phyloP scores from a whole-genome alignment of 2,888 invertebrate species.

The Esperia sulphurella region DNA sequence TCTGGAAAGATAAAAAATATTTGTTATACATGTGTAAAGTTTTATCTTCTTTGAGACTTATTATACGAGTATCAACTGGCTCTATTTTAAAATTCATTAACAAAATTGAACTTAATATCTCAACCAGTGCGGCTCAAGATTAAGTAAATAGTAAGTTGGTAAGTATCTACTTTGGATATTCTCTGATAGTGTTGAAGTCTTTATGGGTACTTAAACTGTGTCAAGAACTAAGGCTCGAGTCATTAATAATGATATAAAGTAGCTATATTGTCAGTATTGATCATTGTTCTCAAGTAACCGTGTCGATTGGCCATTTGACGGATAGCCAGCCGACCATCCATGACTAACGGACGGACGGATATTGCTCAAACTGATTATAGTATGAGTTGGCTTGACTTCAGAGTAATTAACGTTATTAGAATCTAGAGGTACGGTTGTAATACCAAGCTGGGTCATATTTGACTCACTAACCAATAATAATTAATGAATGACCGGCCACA shows the following conservation, averaged over 20 bases:
- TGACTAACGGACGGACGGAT: constrained; percentile 22
- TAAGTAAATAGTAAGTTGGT: too few species aligned
- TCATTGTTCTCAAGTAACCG: constrained; percentile 7
- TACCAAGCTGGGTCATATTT: too few species aligned
- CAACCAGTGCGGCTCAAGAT: too few species aligned
- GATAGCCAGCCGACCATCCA: constrained; percentile 17
- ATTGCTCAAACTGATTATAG: constrained; percentile 10
- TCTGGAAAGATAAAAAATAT: neutral
- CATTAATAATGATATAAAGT: constrained; percentile 2
- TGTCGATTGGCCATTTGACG: constrained; percentile 5
- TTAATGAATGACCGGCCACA: too few species aligned
- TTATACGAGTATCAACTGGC: too few species aligned
- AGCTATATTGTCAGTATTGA: neutral
- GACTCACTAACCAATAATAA: too few species aligned
- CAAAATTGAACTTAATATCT: too few species aligned
- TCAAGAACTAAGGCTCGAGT: neutral
- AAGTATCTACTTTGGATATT: too few species aligned
- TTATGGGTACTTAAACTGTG: neutral
- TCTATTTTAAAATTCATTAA: too few species aligned
- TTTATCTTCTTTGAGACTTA: too few species aligned
- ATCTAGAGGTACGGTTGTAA: too few species aligned
- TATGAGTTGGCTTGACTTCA: neutral
- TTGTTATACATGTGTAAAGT: neutral
- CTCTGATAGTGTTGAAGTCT: too few species aligned
- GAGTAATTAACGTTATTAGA: neutral